Conservation (phyloP, 2,888 invertebrate species). For the Ochropleura plecta region DNA sequence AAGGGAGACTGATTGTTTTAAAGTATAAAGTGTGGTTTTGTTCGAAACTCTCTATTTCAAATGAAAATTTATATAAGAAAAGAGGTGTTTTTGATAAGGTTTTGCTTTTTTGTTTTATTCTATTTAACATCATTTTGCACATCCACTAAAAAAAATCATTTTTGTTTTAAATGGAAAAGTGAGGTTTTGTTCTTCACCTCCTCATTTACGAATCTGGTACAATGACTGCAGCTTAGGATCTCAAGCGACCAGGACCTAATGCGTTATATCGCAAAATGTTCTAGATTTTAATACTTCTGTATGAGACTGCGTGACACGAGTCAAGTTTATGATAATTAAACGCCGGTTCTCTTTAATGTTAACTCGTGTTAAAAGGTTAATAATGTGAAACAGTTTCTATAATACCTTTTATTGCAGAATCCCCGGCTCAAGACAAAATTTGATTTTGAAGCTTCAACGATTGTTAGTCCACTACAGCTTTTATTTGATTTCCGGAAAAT, state of each 20-base stretch:
- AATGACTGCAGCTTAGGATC: neutral
- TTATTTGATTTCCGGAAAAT: neutral
- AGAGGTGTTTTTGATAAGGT: too few relatives aligned
- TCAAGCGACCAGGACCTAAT: neutral
- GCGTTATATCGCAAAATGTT: neutral
- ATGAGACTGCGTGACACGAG: neutral
- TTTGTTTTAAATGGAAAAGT: too few relatives aligned
- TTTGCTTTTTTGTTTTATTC: too few relatives aligned
- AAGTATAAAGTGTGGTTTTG: too few relatives aligned
- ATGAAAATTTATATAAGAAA: too few relatives aligned
- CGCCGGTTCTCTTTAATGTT: neutral
- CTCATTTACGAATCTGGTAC: neutral
- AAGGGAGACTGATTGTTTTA: too few relatives aligned
- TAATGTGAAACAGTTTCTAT: slow-evolving; percentile 7
- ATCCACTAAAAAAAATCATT: too few relatives aligned
- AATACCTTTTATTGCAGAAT: neutral
- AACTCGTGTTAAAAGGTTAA: neutral
- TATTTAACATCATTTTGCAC: too few relatives aligned
- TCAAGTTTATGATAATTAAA: slow-evolving; percentile 1
- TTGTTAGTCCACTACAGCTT: neutral
- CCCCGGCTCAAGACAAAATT: neutral
- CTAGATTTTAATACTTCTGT: slow-evolving; percentile 1
- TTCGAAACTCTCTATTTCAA: too few relatives aligned
- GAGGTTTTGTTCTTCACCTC: too few relatives aligned
- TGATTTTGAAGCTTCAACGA: neutral